Evolutionary conservation across 2,113 vertebrate genomes (phyloP), one percentile per base, ranked within the genome.

Genomic region (Pelecanoides urinatrix): DNA sequence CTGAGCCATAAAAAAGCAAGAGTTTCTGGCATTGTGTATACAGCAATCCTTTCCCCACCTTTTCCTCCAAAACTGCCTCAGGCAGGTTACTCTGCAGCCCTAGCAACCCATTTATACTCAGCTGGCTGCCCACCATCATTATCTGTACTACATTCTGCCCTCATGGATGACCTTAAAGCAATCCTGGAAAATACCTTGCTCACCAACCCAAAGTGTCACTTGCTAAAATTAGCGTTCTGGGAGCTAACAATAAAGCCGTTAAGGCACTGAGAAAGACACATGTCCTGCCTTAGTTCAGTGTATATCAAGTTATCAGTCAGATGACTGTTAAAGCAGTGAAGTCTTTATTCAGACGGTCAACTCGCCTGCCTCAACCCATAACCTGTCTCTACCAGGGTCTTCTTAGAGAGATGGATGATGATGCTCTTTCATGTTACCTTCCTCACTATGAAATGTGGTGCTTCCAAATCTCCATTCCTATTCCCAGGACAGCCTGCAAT

Each of bases 211-310:
- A 94, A 92, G 80, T 53, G 91, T 96, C 94, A 96, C 59, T 80
- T 66, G 44, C 94, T 94, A 83, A 92, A 94, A 96, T 97, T 93
- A 93, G 92, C 86, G 52, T 84, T 71, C 67, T 75, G 56, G 22
- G 82, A 96, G 86, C 79, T 74, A 83, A 92, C 55, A 77, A 32
- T 77, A 77, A 22, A 92, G 75, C 45, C 72, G 93, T 52, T 29
- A 84, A 93, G 61, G 79, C 75, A 90, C 16, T 27, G 47, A 84
- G 55, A 96, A 90, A 95, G 82, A 80, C 67, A 88, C n/a, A 76
- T 30, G 44, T 42, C 42, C 78, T 80, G 58, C 55, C 75, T 90
- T 63, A 84, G 47, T 63, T 86, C 63, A 86, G 55, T 12, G 3
- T 45, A 6, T 36, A 65, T 65, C 70, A 87, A 92, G 49, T 55